A percentile compares a stretch with the other conserved stretches of the same genome.
Conservation (phyloP, 1,140 invertebrate species). For the Penaeus vannamei region DNA sequence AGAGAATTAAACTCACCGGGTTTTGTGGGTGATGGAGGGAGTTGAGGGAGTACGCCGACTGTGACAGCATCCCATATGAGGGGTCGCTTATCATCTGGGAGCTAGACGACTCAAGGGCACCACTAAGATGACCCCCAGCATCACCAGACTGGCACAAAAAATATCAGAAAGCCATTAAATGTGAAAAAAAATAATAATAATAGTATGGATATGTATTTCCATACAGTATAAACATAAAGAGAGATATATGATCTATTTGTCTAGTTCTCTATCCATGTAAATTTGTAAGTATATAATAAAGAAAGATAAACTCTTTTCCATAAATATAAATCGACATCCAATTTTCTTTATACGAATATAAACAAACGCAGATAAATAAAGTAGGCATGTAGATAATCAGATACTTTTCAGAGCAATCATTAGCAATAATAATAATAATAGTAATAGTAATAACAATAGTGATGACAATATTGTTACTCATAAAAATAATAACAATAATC, state of each 20-base stretch:
- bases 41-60: conserved; percentile 60
- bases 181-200: neutral
- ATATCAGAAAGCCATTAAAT: neutral
- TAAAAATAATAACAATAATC: too few relatives aligned
- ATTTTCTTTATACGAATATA: neutral
- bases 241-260: neutral
- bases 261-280: too few relatives aligned
- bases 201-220: neutral
- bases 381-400: neutral
- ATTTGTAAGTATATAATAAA: too few relatives aligned
- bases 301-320: too few relatives aligned
- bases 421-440: conserved; percentile 18
- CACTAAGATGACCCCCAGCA: conserved; percentile 37
- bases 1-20: conserved; percentile 23
- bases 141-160: conserved; percentile 31
- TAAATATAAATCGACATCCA: too few relatives aligned
- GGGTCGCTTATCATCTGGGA: conserved; percentile 58
- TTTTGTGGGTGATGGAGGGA: conserved; percentile 46
- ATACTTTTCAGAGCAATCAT: neutral
- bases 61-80: conserved; percentile 52
- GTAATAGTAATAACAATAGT: conserved; percentile 14
- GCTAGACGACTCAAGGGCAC: conserved; percentile 47
- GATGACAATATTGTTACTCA: too few relatives aligned
- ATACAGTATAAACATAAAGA: neutral
- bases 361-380: neutral